These are phyloP conservation scores for Nannoperca obscura DNA, from an alignment of 2,797 vertebrate species.

Conservation along the genomic window DNA sequence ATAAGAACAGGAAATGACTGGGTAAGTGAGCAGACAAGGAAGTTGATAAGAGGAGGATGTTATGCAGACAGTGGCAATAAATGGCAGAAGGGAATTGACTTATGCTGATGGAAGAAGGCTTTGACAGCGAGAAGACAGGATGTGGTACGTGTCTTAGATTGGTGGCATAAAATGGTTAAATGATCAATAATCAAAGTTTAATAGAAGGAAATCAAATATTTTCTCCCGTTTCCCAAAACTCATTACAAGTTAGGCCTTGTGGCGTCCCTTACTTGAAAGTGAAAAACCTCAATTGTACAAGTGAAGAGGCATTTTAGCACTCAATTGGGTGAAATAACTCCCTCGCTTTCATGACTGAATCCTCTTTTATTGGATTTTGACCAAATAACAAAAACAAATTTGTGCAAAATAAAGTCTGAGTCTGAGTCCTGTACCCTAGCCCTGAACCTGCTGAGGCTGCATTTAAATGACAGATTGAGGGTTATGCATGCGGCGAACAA, in stretches of 20 bases:
- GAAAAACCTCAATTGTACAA: slow-evolving; percentile 55
- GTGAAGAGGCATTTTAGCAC: slow-evolving; percentile 65
- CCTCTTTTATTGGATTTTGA: slow-evolving; percentile 70
- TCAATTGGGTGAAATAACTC: slow-evolving; percentile 66
- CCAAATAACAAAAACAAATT: slow-evolving; percentile 64
- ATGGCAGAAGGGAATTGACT: slow-evolving; percentile 26
- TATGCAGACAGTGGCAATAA: slow-evolving; percentile 58
- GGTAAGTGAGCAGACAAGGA: slow-evolving; percentile 49
- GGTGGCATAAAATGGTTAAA: slow-evolving; percentile 35
- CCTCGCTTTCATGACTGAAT: slow-evolving; percentile 61
- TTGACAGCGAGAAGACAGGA: slow-evolving; percentile 14
- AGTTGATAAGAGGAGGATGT: slow-evolving; percentile 47
- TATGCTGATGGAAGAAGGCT: slow-evolving; percentile 36
- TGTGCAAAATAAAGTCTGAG: slow-evolving; percentile 28
- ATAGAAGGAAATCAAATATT: slow-evolving; percentile 53
- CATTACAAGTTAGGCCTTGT: slow-evolving; percentile 57
- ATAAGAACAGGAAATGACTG: slow-evolving; percentile 66
- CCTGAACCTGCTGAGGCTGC: slow-evolving; percentile 22
- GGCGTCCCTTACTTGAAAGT: slow-evolving; percentile 52
- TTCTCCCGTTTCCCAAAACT: slow-evolving; percentile 42
- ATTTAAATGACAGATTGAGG: slow-evolving; percentile 65
- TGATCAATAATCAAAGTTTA: slow-evolving; percentile 51
- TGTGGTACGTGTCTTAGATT: background rate
- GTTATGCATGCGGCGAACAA: slow-evolving; percentile 68
- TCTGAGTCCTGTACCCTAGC: slow-evolving; percentile 14